Evolutionary conservation across 2,888 invertebrate genomes (phyloP).

Genomic region (Cheilosia urbana): DNA sequence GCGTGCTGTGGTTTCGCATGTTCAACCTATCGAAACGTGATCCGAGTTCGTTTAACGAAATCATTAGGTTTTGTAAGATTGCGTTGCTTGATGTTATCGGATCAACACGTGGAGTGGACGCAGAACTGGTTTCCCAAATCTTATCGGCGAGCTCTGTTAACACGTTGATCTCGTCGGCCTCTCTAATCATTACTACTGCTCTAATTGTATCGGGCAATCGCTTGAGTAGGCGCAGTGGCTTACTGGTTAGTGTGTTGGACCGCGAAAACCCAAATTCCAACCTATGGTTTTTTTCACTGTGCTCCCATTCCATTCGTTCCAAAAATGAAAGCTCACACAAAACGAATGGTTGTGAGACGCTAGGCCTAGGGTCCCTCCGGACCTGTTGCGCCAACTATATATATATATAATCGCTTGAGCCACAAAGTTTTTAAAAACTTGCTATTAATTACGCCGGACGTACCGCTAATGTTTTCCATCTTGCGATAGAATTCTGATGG

Average conservation of each 20-base stretch:
- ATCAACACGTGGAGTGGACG: background rate
- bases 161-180: background rate
- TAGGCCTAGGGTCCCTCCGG: no score
- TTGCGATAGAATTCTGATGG: slow-evolving; percentile 5
- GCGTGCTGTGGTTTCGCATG: no score
- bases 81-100: background rate
- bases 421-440: background rate
- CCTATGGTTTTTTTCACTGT: no score
- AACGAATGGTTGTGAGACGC: no score
- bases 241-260: no score
- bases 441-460: background rate
- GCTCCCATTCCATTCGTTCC: no score
- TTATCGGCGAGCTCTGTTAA: background rate
- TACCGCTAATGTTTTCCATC: slow-evolving; percentile 6
- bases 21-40: background rate
- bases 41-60: background rate
- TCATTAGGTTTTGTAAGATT: background rate
- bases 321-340: no score
- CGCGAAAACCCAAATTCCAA: no score
- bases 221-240: no score
- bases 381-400: no score
- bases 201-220: background rate
- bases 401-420: background rate
- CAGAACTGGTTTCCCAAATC: slow-evolving; percentile 1
- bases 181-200: background rate